These are phyloP conservation scores for Lissocephala sabroskyi DNA, from an alignment of 2,888 invertebrate genomes.

Conservation along the genomic window DNA sequence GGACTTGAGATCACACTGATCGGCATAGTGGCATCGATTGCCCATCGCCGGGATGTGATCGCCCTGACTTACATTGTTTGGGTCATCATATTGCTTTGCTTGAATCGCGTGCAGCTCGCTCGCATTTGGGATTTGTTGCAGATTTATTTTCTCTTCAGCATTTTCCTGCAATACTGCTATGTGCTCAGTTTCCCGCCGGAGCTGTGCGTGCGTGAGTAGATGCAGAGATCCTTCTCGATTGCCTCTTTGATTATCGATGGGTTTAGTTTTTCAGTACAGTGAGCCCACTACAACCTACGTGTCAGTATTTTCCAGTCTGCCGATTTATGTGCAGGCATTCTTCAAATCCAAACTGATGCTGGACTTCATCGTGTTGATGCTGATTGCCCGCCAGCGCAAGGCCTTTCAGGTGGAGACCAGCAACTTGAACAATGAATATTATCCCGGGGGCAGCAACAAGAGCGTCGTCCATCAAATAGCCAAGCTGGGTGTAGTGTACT, in stretches of 20 bases:
- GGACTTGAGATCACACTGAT: conserved; percentile 94
- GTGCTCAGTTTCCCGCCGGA: conserved; percentile 91
- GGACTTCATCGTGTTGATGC: conserved; percentile 91
- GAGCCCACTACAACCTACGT: too few relatives aligned
- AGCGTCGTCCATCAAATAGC: conserved; percentile 81
- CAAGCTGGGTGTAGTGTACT: conserved; percentile 75
- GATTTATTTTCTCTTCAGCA: conserved; percentile 81
- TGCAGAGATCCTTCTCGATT: too few relatives aligned
- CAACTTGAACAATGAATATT: conserved; percentile 71
- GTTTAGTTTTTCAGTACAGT: too few relatives aligned
- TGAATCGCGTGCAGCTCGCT: conserved; percentile 77
- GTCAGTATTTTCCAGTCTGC: too few relatives aligned
- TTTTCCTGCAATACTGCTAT: conserved; percentile 91
- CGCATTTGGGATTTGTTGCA: conserved; percentile 89
- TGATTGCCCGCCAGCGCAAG: conserved; percentile 86
- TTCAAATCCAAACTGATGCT: conserved; percentile 86
- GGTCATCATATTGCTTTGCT: conserved; percentile 81
- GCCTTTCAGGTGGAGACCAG: conserved; percentile 87
- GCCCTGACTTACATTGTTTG: conserved; percentile 89
- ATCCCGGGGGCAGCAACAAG: conserved; percentile 82
- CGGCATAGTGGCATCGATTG: conserved; percentile 87
- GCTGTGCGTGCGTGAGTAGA: conserved; percentile 83
- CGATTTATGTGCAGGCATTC: conserved; percentile 82
- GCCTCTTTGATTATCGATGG: too few relatives aligned
- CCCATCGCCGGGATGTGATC: conserved; percentile 89